Evolutionary conservation across 2,113 vertebrate genomes (phyloP), one percentile per base, ranked within the genome.

Genomic region (Prochilodus magdalenae): DNA sequence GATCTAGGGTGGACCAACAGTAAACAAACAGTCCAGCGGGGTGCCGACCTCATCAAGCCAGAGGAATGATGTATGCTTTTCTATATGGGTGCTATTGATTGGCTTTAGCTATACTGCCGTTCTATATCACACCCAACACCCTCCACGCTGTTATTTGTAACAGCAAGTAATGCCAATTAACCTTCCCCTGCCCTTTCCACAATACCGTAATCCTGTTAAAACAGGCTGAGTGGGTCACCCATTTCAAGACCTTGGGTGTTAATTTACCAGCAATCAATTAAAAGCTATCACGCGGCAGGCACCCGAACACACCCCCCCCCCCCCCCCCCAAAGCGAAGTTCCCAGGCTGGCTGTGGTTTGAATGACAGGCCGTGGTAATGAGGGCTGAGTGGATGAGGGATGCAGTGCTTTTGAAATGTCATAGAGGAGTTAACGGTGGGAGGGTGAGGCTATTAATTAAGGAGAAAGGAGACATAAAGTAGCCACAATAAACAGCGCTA

Each of bases 401-500:
- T 12, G 27, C 63, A 66, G 5, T 33, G 63, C 63, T 66, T n/a
- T 29, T 66, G 29, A 66, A 66, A 66, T 66, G 29, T 20, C 63
- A 66, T 12, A 24, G 63, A 66, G 26, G 63, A 33, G 63, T 33
- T 66, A 30, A 20, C 29, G 14, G 13, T 66, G 18, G 27, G 14
- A 24, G 63, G 15, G 27, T 10, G 57, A n/a, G 22, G 57, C 57
- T 11, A 26, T 60, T 60, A 66, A 66, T 66, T 66, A 66, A 66
- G 63, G 63, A 66, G 63, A 66, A 66, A 66, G 63, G 13, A 66
- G 63, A 33, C 27, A n/a, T n/a, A 30, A 2, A 33, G 63, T 18
- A n/a, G 27, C 3, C 63, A 66, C 29, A 66, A 66, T 33, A n/a
- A 66, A 66, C 63, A 66, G 63, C n/a, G 63, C 63, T 66, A 66